Evolutionary conservation across 1,140 invertebrate species (phyloP).

Genomic region (Drosophila setifemur): DNA sequence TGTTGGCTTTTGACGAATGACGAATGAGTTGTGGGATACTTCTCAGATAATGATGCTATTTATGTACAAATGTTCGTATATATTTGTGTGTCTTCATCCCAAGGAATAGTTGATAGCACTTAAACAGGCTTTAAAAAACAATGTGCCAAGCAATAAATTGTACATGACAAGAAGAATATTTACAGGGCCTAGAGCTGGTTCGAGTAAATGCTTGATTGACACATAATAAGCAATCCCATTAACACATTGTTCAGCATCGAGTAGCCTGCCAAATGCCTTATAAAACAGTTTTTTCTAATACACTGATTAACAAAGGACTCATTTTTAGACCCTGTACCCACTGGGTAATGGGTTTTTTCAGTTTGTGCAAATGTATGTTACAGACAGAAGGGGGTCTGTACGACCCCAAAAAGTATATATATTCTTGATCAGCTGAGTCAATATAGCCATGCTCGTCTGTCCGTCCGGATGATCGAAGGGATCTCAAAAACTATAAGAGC

Average conservation of each 20-base stretch:
- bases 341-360: too few relatives aligned
- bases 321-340: too few relatives aligned
- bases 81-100: background rate
- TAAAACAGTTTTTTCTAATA: constrained; percentile 1
- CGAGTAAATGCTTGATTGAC: constrained; percentile 40
- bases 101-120: background rate
- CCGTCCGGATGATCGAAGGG: too few relatives aligned
- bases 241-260: constrained; percentile 53
- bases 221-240: constrained; percentile 72
- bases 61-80: constrained; percentile 16
- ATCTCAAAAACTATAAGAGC: too few relatives aligned
- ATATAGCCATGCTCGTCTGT: too few relatives aligned
- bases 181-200: constrained; percentile 3
- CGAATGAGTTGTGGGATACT: constrained; percentile 67
- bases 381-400: too few relatives aligned
- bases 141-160: constrained; percentile 55
- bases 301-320: constrained; percentile 20
- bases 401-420: too few relatives aligned
- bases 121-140: constrained; percentile 48
- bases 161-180: constrained; percentile 51
- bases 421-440: too few relatives aligned
- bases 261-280: constrained; percentile 33
- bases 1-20: constrained; percentile 57
- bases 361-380: too few relatives aligned
- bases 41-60: constrained; percentile 49